phyloP scores from a whole-genome alignment of 2,797 vertebrate genomes.

The Enteromius fasciolatus region DNA sequence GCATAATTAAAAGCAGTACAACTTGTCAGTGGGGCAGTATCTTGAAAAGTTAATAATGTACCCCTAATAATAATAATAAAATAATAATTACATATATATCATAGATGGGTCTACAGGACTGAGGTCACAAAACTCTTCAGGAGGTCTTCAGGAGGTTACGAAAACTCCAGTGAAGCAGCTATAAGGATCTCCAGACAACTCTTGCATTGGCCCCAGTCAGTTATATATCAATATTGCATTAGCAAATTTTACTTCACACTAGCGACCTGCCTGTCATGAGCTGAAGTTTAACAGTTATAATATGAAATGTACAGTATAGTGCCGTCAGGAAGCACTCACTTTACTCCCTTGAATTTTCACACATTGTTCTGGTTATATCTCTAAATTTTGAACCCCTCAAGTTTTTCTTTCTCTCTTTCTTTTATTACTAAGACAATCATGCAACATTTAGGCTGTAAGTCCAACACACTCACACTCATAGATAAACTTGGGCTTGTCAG shows the following conservation, averaged over 20 bases:
- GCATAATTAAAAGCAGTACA: neutral
- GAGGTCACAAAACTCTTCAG: neutral
- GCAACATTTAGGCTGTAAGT: neutral
- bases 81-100: no score
- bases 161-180: neutral
- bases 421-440: constrained; percentile 8
- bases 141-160: neutral
- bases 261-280: neutral
- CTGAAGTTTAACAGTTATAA: constrained; percentile 12
- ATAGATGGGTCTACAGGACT: neutral
- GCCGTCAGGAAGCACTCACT: constrained; percentile 17
- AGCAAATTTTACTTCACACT: neutral
- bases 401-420: neutral
- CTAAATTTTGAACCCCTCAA: neutral
- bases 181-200: neutral
- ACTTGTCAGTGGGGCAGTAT: neutral
- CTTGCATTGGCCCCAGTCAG: constrained; percentile 17
- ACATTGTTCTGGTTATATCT: constrained; percentile 14
- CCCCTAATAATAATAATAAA: no score
- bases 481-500: neutral
- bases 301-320: neutral
- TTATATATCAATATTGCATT: constrained; percentile 35
- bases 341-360: neutral
- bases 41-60: neutral
- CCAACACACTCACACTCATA: neutral